Conservation (phyloP, 2,113 vertebrate genomes). For the Varanus komodoensis region DNA sequence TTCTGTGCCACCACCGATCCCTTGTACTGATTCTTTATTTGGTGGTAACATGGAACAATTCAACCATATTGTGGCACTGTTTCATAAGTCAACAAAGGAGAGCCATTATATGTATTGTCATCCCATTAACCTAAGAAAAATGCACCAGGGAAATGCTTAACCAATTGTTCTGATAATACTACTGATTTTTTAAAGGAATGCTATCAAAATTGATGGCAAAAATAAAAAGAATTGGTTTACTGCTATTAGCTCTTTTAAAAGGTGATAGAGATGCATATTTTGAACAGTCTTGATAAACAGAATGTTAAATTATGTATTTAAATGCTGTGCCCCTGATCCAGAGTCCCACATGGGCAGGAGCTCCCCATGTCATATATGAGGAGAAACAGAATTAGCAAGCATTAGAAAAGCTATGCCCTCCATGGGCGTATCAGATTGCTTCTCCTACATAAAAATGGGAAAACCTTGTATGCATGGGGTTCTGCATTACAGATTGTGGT, state of each 20-base stretch:
- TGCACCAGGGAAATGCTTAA: neutral
- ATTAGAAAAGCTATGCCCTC: neutral
- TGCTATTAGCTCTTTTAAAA: slow-evolving; percentile 50
- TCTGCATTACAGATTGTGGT: neutral
- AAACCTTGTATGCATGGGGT: neutral
- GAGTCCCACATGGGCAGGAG: neutral
- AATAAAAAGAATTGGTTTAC: slow-evolving; percentile 47
- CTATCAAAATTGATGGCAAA: neutral
- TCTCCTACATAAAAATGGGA: neutral
- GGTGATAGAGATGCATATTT: slow-evolving; percentile 51
- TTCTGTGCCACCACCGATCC: neutral
- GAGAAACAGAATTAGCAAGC: neutral
- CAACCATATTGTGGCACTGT: neutral
- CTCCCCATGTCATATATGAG: neutral
- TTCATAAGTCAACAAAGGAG: slow-evolving; percentile 31
- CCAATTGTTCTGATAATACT: slow-evolving; percentile 28
- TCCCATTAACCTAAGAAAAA: neutral
- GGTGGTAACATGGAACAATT: neutral
- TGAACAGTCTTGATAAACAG: slow-evolving; percentile 65
- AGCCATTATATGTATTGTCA: neutral
- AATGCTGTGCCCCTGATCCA: neutral
- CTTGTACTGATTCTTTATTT: neutral
- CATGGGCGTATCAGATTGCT: neutral
- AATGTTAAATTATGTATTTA: slow-evolving; percentile 33
- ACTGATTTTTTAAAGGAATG: slow-evolving; percentile 43